Evolutionary conservation across 1,140 invertebrate genomes (phyloP).

Genomic region (Stegodyphus mimosarum): DNA sequence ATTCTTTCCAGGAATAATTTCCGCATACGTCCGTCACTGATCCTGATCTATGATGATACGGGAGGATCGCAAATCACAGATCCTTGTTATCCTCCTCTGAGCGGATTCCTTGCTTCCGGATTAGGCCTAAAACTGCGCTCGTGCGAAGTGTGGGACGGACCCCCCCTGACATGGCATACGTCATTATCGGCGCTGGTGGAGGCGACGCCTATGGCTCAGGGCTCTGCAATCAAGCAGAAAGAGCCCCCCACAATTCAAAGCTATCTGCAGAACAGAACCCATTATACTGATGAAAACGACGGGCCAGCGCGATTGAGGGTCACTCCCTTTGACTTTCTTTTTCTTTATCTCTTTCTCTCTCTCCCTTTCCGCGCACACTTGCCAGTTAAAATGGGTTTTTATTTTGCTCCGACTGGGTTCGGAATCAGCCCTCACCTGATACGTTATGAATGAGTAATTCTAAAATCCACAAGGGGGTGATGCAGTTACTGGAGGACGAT

Average conservation of each 20-base stretch:
- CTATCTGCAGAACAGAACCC: slow-evolving; percentile 59
- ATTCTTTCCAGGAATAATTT: neutral
- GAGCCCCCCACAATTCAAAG: slow-evolving; percentile 51
- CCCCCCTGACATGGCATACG: slow-evolving; percentile 40
- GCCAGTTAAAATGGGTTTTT: slow-evolving; percentile 17
- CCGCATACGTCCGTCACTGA: neutral
- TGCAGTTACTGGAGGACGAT: too few relatives aligned
- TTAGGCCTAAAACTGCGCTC: slow-evolving; percentile 36
- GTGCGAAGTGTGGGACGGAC: slow-evolving; percentile 26
- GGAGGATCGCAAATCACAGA: too few relatives aligned
- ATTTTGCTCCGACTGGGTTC: neutral
- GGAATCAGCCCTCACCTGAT: neutral
- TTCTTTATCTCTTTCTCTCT: neutral
- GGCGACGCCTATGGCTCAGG: slow-evolving; percentile 58
- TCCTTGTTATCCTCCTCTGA: too few relatives aligned
- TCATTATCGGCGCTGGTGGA: slow-evolving; percentile 46
- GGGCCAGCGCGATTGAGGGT: slow-evolving; percentile 42
- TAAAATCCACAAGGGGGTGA: too few relatives aligned
- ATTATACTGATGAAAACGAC: slow-evolving; percentile 60
- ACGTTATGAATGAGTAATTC: neutral
- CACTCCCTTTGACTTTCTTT: slow-evolving; percentile 53
- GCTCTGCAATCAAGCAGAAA: slow-evolving; percentile 52
- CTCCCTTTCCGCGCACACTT: neutral
- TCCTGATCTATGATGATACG: neutral
- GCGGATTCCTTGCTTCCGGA: neutral